Evolutionary conservation across 1,140 invertebrate species (phyloP).

Genomic region (Drosophila kanapiae): DNA sequence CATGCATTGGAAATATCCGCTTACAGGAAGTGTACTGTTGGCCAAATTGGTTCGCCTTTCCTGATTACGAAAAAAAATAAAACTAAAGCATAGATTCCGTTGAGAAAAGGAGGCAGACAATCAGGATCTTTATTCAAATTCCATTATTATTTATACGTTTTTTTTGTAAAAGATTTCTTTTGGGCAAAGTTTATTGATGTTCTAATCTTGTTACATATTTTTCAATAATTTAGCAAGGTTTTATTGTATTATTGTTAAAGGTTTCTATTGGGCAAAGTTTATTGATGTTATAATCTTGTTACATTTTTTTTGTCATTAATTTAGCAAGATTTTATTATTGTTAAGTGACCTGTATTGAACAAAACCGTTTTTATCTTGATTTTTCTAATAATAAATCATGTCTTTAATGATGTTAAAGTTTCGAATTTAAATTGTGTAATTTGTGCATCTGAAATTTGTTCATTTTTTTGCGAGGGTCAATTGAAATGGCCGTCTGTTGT

Average conservation of each 20-base stretch:
- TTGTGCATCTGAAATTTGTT: neutral
- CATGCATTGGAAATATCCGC: slow-evolving; percentile 2
- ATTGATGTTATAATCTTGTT: neutral
- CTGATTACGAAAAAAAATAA: neutral
- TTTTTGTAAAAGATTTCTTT: too few species aligned
- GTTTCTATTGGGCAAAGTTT: neutral
- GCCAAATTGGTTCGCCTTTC: neutral
- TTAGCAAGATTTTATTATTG: too few species aligned
- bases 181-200: neutral
- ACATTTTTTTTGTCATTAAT: neutral
- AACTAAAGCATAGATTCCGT: neutral
- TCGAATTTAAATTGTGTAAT: neutral
- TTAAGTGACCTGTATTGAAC: neutral
- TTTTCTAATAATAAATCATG: neutral
- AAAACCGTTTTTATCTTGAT: neutral
- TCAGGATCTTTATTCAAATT: neutral
- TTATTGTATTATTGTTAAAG: too few species aligned
- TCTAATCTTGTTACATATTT: neutral
- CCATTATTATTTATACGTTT: too few species aligned
- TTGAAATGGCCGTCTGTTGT: neutral
- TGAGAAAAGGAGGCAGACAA: neutral
- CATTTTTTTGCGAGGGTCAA: too few species aligned
- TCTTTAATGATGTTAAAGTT: neutral
- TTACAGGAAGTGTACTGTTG: slow-evolving; percentile 9
- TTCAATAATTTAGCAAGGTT: neutral